Percentiles rank a stretch among this genome's conserved stretches.
These are phyloP conservation scores for Sebastes schlegelii DNA, from an alignment of 2,113 vertebrate species.

Conservation along the genomic window DNA sequence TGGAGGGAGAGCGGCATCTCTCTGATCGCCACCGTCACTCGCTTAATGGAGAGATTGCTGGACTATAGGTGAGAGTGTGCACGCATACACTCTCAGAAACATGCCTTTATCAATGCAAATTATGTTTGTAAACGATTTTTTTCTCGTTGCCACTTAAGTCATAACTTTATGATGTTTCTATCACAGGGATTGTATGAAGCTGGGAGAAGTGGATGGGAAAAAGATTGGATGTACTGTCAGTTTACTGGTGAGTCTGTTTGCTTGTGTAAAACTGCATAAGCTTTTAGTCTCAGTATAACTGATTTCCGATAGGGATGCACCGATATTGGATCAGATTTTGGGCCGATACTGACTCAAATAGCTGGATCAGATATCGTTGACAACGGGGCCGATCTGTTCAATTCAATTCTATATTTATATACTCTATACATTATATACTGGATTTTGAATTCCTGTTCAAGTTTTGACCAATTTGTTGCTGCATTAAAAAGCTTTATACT, in stretches of 20 bases:
- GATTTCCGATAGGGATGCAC: too few relatives aligned
- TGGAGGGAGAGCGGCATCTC: conserved; percentile 99
- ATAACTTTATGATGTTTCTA: conserved; percentile 51
- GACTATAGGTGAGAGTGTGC: conserved; percentile 91
- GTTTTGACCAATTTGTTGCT: too few relatives aligned
- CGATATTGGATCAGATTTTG: too few relatives aligned
- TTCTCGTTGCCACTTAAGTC: background rate
- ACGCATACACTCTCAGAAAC: background rate
- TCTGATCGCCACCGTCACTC: conserved; percentile 96
- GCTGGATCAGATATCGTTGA: too few relatives aligned
- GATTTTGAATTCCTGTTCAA: too few relatives aligned
- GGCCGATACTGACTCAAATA: too few relatives aligned
- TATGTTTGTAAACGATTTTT: too few relatives aligned
- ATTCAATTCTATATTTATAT: too few relatives aligned
- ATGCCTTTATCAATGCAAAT: background rate
- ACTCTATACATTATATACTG: too few relatives aligned
- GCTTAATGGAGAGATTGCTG: conserved; percentile 96
- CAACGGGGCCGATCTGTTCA: too few relatives aligned
- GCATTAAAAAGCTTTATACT: too few relatives aligned
- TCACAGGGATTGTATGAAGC: conserved; percentile 96
- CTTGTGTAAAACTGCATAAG: background rate
- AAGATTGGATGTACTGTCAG: conserved; percentile 99
- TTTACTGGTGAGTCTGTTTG: conserved; percentile 87
- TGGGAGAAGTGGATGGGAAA: conserved; percentile 97
- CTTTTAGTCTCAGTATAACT: background rate